Evolutionary conservation across 2,797 vertebrate genomes (phyloP), one percentile per base, ranked within the genome.

Genomic region (Neostethus bicornis): DNA sequence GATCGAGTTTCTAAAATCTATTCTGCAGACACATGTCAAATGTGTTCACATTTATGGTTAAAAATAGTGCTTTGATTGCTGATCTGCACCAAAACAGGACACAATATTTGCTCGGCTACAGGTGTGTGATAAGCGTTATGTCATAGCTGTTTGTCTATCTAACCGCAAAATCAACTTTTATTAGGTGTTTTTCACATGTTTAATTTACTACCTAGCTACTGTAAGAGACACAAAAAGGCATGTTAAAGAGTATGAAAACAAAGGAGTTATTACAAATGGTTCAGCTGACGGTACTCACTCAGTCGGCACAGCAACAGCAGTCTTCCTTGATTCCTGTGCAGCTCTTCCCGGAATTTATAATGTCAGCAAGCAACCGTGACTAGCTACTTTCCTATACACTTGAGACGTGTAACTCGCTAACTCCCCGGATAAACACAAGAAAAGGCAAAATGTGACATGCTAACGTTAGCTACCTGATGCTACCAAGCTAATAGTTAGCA

Each of bases 401-500:
- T 52, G 78, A 75, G 54, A 43, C 43, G 8, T 57, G 53, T 3
- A 56, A 61, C 66, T 63, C 14, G 47, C 80, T 73, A 79, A 67
- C 78, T 87, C 52, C 80, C 72, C 43, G 54, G 64, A 85, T 66
- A 48, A 68, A 83, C 77, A 71, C 60, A 58, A 49, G 35, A 65
- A 61, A 61, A 75, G 70, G 79, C 77, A 52, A 59, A 72, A 49
- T 75, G 72, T 79, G 68, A 66, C 84, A 88, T 82, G 85, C 85
- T 85, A 89, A 72, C 76, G 46, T 65, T 80, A 86, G 85, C 88
- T 65, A 45, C 51, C 65, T 54, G 60, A 75, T 75, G 79, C 84
- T 88, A 81, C 73, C 78, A 66, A 57, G 87, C 83, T 87, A 84
- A 66, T 20, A 67, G 70, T 80, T 85, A 79, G 71, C 79, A 85